Base-by-base conservation (phyloP, 2,113 vertebrate species). In the Scytalopus superciliaris region DNA sequence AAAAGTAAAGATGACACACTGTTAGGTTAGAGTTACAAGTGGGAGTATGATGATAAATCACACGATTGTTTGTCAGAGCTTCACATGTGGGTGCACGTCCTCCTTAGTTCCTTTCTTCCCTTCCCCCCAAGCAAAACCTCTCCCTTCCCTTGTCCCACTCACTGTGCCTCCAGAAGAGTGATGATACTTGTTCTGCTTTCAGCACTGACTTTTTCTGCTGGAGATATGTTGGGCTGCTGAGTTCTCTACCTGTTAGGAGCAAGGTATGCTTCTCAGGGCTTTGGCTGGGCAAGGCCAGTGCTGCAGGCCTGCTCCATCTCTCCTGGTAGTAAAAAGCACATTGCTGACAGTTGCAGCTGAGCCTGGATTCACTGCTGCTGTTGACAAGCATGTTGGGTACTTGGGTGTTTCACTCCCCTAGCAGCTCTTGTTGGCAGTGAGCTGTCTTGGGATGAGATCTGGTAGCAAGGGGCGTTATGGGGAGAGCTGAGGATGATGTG, bases 1-100 rank as follows among this genome's bases (percentile, higher is more conserved):
- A 95, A 94, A 98, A 97, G 97, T 96, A 97, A 97, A 97, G 97
- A 98, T 98, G 98, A 97, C 98, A 98, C 95, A 95, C 95, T 96
- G 98, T 97, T 98, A 96, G 98, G 97, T 97, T 97, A 96, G 97
- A 98, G 97, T 98, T 97, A 98, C 97, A 98, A 97, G 98, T 92
- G 78, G 92, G 95, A 95, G 85, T 87, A 72, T 69, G 94, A 90
- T 95, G 86, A 87, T 98, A 98, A 98, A 98, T 97, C 88, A 93
- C 68, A 60, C 30, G 56, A 75, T 70, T 84, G 84, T 93, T 96
- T 97, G 62, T 95, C 56, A 83, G 83, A 94, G 83, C 83, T 78
- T 94, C 78, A 83, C 84, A 87, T 94, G 94, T 95, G 78, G 68
- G 89, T 52, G 57, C 88, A 91, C 40, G 16, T 40, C n/a, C 60